These are phyloP conservation scores for Drosophila neonasuta DNA, from an alignment of 2,888 invertebrate genomes.

Conservation along the genomic window DNA sequence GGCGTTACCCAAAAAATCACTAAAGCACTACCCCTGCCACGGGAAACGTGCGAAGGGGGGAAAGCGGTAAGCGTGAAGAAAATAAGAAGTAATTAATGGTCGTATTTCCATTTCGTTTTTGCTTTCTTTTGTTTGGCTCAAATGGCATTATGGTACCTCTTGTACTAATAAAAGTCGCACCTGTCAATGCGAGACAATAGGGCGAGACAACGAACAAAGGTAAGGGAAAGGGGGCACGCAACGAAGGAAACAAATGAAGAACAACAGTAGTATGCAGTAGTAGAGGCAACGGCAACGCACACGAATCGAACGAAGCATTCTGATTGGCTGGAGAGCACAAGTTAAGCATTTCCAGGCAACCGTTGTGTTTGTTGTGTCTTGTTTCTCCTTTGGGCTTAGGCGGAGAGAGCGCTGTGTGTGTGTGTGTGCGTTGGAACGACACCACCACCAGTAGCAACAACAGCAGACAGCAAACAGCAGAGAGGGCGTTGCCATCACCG, in stretches of 20 bases:
- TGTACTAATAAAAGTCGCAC: slow-evolving; percentile 66
- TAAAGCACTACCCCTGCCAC: slow-evolving; percentile 51
- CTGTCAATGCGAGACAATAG: slow-evolving; percentile 56
- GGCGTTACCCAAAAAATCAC: slow-evolving; percentile 65
- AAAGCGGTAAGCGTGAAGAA: slow-evolving; percentile 38
- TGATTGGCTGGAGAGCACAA: slow-evolving; percentile 54
- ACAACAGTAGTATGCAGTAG: slow-evolving; percentile 23
- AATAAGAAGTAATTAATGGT: slow-evolving; percentile 69
- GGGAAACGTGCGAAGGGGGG: slow-evolving; percentile 33
- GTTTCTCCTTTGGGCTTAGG: slow-evolving; percentile 46
- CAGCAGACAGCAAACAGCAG: slow-evolving; percentile 25
- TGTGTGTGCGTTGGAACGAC: slow-evolving; percentile 49
- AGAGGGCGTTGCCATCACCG: slow-evolving; percentile 53
- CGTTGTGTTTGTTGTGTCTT: slow-evolving; percentile 28
- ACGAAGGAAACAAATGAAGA: slow-evolving; percentile 42
- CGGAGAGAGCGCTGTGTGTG: slow-evolving; percentile 34
- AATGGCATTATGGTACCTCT: slow-evolving; percentile 32
- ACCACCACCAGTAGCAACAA: slow-evolving; percentile 48
- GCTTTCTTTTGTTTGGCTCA: slow-evolving; percentile 67
- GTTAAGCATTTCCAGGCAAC: slow-evolving; percentile 52
- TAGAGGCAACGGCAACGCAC: slow-evolving; percentile 20
- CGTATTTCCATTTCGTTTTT: slow-evolving; percentile 68
- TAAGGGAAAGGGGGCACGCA: slow-evolving; percentile 11
- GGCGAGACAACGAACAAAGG: slow-evolving; percentile 7
- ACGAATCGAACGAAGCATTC: slow-evolving; percentile 43